Evolutionary conservation across 2,888 invertebrate species (phyloP), one percentile per base, ranked within the genome.

Genomic region (Leuctra nigra): DNA sequence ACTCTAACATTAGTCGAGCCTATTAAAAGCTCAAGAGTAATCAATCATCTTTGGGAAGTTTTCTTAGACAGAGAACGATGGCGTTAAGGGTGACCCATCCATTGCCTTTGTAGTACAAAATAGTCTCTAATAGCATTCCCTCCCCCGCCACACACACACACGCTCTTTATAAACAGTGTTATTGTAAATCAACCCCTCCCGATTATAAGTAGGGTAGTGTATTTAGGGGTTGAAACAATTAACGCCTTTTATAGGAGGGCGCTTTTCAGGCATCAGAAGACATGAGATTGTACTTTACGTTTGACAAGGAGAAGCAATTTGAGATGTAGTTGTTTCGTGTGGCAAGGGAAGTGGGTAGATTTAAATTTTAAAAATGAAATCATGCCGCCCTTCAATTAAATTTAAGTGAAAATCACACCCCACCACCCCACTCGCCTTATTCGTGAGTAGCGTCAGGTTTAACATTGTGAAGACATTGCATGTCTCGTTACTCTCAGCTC

Each of bases 91-190:
- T 38, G 50, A 33, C 33, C 16, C 41, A 41, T 14, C 16, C 46
- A 53, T 46, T 57, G 36, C 35, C 33, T 52, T 44, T 53, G 36
- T 52, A 56, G 11, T n/a, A 53, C 36, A 56, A 56, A 56, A 46
- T 56, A 53, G 44, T 33, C 57, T 41, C 35, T 57, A 57, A 57
- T 24, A 57, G 38, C 57, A 53, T 57, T 47, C 53, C 53, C 56
- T 33, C 47, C 1, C 47, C 11, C 22, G 6, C 22, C 33, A 14
- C 16, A 29, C 6, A 29, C n/a, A n/a, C n/a, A n/a, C n/a, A n/a
- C n/a, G n/a, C n/a, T n/a, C n/a, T n/a, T n/a, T 29, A 29, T 29
- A 29, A 7, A 44, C 44, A 33, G 35, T 29, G 50, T 50, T 50
- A 50, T 50, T 50, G 50, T 50, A 50, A 35, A 50, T 35, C 50